These are phyloP conservation scores for Graphium colonna DNA, from an alignment of 2,888 invertebrate genomes.

Conservation along the genomic window DNA sequence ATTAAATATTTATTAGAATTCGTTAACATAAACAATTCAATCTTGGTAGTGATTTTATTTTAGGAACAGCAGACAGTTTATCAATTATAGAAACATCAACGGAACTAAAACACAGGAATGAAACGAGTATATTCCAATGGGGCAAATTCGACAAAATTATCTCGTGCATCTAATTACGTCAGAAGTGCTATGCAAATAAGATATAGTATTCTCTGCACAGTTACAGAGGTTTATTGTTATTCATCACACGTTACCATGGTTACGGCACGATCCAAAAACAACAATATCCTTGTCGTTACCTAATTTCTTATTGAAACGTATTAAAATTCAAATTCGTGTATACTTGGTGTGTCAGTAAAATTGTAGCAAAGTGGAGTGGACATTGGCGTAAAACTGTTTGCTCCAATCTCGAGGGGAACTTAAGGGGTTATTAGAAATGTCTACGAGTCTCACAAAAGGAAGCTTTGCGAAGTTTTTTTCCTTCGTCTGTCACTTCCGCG, in stretches of 20 bases:
- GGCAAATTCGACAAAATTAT: not conserved
- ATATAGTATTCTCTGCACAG: slow-evolving; percentile 30
- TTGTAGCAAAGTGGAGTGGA: slow-evolving; percentile 59
- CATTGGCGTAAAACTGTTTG: slow-evolving; percentile 73
- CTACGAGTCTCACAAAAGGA: slow-evolving; percentile 54
- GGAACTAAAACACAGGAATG: slow-evolving; percentile 10
- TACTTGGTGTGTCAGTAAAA: slow-evolving; percentile 16
- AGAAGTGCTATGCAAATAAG: slow-evolving; percentile 17
- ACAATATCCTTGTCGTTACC: slow-evolving; percentile 26
- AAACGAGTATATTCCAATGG: slow-evolving; percentile 18
- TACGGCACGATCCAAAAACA: slow-evolving; percentile 59
- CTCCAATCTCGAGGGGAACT: slow-evolving; percentile 61
- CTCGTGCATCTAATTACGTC: not conserved
- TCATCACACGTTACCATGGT: slow-evolving; percentile 55
- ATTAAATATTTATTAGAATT: no score
- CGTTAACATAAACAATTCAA: slow-evolving; percentile 5
- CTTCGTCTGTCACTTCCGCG: slow-evolving; percentile 25
- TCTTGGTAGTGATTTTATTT: slow-evolving; percentile 1
- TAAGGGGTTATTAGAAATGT: slow-evolving; percentile 72
- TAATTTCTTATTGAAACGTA: slow-evolving; percentile 12
- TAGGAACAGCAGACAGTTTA: slow-evolving; percentile 16
- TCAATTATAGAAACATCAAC: slow-evolving; percentile 19
- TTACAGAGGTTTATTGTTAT: slow-evolving; percentile 39
- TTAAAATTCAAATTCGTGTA: slow-evolving; percentile 35
- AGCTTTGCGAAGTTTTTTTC: slow-evolving; percentile 41